A percentile compares a stretch with the other conserved stretches of the same genome.
phyloP scores from a whole-genome alignment of 2,888 invertebrate species.

The Thymelicus lineola region DNA sequence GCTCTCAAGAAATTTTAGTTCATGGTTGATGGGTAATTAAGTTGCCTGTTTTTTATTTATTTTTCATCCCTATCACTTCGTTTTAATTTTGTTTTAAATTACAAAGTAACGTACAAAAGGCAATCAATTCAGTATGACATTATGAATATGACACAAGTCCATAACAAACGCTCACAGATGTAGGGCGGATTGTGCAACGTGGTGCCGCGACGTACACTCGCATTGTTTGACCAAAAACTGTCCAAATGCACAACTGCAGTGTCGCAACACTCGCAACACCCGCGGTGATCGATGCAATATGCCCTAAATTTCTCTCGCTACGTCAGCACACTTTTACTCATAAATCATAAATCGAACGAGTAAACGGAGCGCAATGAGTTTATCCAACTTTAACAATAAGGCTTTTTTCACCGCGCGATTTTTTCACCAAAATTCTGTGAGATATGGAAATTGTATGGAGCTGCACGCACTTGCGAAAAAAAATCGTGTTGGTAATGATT shows the following conservation, averaged over 20 bases:
- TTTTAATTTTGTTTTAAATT: background rate
- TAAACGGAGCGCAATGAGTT: background rate
- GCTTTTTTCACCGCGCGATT: too few species aligned
- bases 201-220: slow-evolving; percentile 1
- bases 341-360: too few species aligned
- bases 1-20: too few species aligned
- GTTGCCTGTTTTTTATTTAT: too few species aligned
- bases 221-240: slow-evolving; percentile 47
- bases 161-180: slow-evolving; percentile 39
- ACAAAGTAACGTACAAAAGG: background rate
- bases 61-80: too few species aligned
- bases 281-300: slow-evolving; percentile 1
- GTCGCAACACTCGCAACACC: slow-evolving; percentile 43
- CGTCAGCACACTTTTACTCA: slow-evolving; percentile 2
- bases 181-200: slow-evolving; percentile 48
- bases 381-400: too few species aligned
- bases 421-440: too few species aligned
- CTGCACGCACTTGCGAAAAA: too few species aligned
- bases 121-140: background rate
- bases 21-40: too few species aligned
- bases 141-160: background rate
- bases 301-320: slow-evolving; percentile 42
- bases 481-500: too few species aligned
- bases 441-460: too few species aligned
- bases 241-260: slow-evolving; percentile 46